Evolutionary conservation across 2,113 vertebrate species (phyloP).

Genomic region (Mesitornis unicolor): DNA sequence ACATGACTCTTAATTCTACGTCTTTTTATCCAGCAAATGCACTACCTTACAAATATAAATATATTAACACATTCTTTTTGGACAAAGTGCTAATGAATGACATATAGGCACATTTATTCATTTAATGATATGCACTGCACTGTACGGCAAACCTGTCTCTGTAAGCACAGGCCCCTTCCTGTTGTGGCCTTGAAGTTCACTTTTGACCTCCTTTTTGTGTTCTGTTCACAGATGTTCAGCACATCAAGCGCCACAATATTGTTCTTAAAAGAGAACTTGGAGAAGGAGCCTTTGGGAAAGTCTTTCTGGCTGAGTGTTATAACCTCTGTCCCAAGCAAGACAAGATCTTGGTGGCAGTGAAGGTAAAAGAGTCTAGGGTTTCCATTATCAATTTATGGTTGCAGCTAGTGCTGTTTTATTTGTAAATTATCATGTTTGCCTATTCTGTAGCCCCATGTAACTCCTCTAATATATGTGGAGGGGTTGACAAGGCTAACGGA

Average conservation of each 20-base stretch:
- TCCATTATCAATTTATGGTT: background rate
- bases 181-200: background rate
- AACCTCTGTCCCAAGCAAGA: constrained; percentile 89
- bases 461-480: background rate
- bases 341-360: constrained; percentile 92
- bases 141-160: background rate
- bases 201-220: constrained; percentile 36
- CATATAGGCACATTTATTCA: background rate
- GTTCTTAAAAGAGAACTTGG: constrained; percentile 92
- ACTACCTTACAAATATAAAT: background rate
- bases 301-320: constrained; percentile 93
- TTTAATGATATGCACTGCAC: background rate
- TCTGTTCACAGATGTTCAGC: constrained; percentile 86
- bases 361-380: constrained; percentile 75
- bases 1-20: background rate
- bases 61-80: background rate
- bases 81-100: background rate
- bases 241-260: constrained; percentile 93
- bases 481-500: background rate
- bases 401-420: background rate
- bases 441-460: background rate
- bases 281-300: constrained; percentile 94
- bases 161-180: background rate
- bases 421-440: background rate
- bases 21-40: background rate